A percentile compares a stretch with the other conserved stretches of the same genome.
Evolutionary conservation across 2,113 vertebrate species (phyloP).

Genomic region (Anseranas semipalmata): DNA sequence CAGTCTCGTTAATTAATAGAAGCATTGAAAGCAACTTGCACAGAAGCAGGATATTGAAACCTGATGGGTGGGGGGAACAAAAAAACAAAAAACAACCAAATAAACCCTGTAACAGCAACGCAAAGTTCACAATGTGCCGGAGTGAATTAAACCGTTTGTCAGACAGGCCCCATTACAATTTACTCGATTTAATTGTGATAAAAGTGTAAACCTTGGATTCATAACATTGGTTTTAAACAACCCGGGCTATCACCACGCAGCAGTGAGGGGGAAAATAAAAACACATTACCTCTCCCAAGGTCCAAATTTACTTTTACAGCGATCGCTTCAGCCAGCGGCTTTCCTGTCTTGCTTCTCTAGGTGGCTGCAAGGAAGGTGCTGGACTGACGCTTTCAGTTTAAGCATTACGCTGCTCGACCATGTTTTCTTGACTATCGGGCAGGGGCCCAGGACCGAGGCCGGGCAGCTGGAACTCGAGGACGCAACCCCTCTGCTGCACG

Average conservation of each 20-base stretch:
- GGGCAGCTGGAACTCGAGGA: neutral
- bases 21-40: constrained; percentile 67
- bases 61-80: neutral
- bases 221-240: neutral
- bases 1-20: constrained; percentile 66
- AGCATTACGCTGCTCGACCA: neutral
- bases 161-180: constrained; percentile 12
- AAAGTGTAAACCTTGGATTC: constrained; percentile 66
- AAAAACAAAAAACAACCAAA: neutral
- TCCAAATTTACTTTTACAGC: neutral
- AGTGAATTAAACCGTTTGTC: constrained; percentile 45
- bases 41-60: constrained; percentile 58
- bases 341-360: neutral
- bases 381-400: neutral
- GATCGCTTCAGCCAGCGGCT: constrained; percentile 1
- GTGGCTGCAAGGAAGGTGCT: constrained; percentile 38
- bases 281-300: neutral
- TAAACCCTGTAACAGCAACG: neutral
- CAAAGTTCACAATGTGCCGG: neutral
- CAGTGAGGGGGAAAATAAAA: neutral
- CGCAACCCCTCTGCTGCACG: neutral
- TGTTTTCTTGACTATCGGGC: neutral
- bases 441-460: too few species aligned
- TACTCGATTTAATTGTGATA: neutral
- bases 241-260: constrained; percentile 20